A percentile compares a stretch with the other conserved stretches of the same genome.
Evolutionary conservation across 2,113 vertebrate genomes (phyloP).

Genomic region (Lichenostomus cassidix): DNA sequence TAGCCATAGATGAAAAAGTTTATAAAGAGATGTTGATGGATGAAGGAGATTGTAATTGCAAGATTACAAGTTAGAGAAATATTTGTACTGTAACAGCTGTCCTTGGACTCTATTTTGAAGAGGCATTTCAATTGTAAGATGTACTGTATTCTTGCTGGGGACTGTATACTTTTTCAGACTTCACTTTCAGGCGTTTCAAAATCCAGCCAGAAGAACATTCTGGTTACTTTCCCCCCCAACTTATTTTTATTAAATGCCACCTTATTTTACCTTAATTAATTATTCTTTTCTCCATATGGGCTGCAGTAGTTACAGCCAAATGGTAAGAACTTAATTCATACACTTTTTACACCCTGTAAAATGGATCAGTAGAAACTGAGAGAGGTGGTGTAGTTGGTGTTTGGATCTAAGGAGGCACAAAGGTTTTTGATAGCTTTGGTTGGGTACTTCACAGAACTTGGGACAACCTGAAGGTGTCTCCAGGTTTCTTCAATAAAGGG

Average conservation of each 20-base stretch:
- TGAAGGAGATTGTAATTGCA: not conserved
- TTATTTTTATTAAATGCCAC: not conserved
- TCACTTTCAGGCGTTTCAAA: not conserved
- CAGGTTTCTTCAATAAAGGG: not conserved
- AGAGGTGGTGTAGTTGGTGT: not conserved
- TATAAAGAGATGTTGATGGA: not conserved
- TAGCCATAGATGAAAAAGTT: not conserved
- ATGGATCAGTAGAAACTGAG: not conserved
- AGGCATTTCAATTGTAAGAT: not conserved
- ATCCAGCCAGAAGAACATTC: not conserved
- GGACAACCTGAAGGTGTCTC: not conserved
- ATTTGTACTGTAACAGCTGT: not conserved
- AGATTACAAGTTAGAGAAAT: not conserved
- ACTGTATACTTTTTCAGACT: not conserved
- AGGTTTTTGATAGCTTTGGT: fast-evolving
- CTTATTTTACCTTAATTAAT: not conserved
- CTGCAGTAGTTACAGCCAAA: not conserved
- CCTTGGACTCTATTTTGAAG: not conserved
- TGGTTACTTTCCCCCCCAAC: not conserved
- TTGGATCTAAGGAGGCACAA: not conserved
- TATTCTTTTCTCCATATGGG: not conserved
- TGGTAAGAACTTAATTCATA: not conserved
- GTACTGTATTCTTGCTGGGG: not conserved
- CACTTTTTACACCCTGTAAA: not conserved
- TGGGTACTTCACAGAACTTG: not conserved